These are phyloP conservation scores for Epirrita christyi DNA, from an alignment of 2,888 invertebrate species.

Conservation along the genomic window DNA sequence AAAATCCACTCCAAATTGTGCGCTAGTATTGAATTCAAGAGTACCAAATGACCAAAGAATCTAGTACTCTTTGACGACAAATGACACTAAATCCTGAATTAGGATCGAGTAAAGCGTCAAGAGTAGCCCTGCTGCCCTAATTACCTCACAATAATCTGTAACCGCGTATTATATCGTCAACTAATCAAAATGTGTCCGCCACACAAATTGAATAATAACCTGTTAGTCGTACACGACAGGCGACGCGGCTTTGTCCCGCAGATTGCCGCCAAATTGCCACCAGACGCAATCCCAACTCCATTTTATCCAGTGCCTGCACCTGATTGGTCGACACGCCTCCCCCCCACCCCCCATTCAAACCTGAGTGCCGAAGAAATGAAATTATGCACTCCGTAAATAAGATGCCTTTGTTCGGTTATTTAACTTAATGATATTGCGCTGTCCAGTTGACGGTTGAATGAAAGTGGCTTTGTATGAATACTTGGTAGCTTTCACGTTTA, in stretches of 20 bases:
- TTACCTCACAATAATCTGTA: conserved; percentile 45
- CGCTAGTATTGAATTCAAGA: no score
- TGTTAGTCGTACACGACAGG: conserved; percentile 64
- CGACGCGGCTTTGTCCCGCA: conserved; percentile 73
- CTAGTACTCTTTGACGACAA: no score
- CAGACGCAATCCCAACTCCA: conserved; percentile 73
- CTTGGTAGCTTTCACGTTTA: conserved; percentile 1
- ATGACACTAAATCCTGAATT: no score
- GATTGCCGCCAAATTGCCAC: conserved; percentile 80
- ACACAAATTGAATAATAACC: conserved; percentile 80
- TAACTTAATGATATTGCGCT: conserved; percentile 47
- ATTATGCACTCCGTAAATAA: conserved; percentile 80
- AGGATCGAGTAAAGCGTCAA: no score
- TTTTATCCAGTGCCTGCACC: conserved; percentile 73
- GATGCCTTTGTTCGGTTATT: conserved; percentile 67
- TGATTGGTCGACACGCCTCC: conserved; percentile 78
- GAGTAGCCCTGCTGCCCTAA: no score
- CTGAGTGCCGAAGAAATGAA: conserved; percentile 64
- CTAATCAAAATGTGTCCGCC: conserved; percentile 78
- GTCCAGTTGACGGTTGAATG: conserved; percentile 22
- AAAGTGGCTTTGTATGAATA: conserved; percentile 24
- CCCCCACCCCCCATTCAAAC: conserved; percentile 42
- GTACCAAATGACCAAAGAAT: no score
- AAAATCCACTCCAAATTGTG: no score
- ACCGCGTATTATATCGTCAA: conserved; percentile 71